Percentiles rank a stretch among this genome's conserved stretches.
phyloP scores from a whole-genome alignment of 2,797 vertebrate genomes.

The Neosilurus hyrtlii region DNA sequence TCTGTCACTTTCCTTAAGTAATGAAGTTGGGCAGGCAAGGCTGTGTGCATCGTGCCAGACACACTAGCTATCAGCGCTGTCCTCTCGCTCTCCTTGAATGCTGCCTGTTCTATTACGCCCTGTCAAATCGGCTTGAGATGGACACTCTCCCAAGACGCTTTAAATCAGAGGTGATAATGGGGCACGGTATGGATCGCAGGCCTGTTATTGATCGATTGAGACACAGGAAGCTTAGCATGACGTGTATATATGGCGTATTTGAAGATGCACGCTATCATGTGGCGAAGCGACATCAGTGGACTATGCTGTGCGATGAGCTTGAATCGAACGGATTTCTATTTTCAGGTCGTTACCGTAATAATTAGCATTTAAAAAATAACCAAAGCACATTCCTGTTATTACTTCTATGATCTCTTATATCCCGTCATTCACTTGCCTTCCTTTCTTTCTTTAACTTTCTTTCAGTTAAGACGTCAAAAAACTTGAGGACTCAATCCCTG shows the following conservation, averaged over 20 bases:
- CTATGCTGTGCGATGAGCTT: background rate
- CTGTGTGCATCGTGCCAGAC: conserved; percentile 23
- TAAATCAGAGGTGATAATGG: conserved; percentile 40
- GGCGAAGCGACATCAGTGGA: background rate
- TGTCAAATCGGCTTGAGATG: conserved; percentile 30
- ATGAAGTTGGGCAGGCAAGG: conserved; percentile 31
- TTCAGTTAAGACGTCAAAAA: background rate
- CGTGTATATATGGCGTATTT: conserved; percentile 26
- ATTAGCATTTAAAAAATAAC: background rate
- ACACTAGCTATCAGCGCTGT: conserved; percentile 26
- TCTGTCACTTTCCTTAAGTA: conserved; percentile 40
- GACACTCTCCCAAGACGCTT: conserved; percentile 32
- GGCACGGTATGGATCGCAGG: conserved; percentile 26
- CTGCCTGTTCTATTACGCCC: conserved; percentile 16
- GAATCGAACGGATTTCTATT: background rate
- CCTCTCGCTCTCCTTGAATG: conserved; percentile 20
- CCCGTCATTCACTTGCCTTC: background rate
- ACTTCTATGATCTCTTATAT: background rate
- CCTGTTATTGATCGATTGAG: conserved; percentile 33
- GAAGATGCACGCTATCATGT: background rate
- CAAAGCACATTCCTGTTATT: background rate
- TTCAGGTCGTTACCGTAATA: background rate
- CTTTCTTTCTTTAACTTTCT: background rate
- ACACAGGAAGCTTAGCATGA: conserved; percentile 20
- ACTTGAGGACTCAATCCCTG: background rate